Evolutionary conservation across 2,888 invertebrate genomes (phyloP).

Genomic region (Seira musarum): DNA sequence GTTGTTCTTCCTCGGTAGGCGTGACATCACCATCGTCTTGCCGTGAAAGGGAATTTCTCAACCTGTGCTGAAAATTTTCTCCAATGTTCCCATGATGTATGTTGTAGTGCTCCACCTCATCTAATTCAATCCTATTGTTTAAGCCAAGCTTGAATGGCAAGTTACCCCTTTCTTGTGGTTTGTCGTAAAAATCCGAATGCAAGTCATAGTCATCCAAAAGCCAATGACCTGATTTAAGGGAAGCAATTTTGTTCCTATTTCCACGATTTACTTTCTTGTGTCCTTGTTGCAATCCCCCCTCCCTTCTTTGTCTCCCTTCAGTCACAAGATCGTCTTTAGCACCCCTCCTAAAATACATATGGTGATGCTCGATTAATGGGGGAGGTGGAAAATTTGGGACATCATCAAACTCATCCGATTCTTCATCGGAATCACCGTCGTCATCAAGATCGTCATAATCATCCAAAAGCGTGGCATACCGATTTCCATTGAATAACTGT

Average conservation of each 20-base stretch:
- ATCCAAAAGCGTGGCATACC: slow-evolving; percentile 41
- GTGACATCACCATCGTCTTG: not conserved
- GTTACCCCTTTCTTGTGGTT: slow-evolving; percentile 23
- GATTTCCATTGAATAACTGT: slow-evolving; percentile 24
- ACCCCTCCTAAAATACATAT: slow-evolving; percentile 34
- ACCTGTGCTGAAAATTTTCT: not conserved
- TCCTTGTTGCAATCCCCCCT: not conserved
- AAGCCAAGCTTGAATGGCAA: slow-evolving; percentile 3
- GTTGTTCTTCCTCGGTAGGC: not conserved
- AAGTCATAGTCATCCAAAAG: slow-evolving; percentile 59
- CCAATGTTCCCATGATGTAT: not conserved
- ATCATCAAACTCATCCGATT: slow-evolving; percentile 59
- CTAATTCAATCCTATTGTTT: slow-evolving; percentile 26
- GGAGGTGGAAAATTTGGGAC: slow-evolving; percentile 26
- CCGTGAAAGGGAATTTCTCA: slow-evolving; percentile 1
- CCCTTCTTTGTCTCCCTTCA: slow-evolving; percentile 2
- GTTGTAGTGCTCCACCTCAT: slow-evolving; percentile 26
- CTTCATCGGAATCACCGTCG: slow-evolving; percentile 57
- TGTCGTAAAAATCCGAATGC: slow-evolving; percentile 47
- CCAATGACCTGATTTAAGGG: slow-evolving; percentile 51
- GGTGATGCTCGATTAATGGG: slow-evolving; percentile 41
- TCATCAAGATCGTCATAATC: slow-evolving; percentile 51
- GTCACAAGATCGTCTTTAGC: not conserved
- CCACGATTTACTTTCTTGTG: not conserved
- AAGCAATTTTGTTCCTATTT: not conserved